These are phyloP conservation scores for Melanocharis versteri DNA, from an alignment of 2,113 vertebrate species.

Conservation along the genomic window DNA sequence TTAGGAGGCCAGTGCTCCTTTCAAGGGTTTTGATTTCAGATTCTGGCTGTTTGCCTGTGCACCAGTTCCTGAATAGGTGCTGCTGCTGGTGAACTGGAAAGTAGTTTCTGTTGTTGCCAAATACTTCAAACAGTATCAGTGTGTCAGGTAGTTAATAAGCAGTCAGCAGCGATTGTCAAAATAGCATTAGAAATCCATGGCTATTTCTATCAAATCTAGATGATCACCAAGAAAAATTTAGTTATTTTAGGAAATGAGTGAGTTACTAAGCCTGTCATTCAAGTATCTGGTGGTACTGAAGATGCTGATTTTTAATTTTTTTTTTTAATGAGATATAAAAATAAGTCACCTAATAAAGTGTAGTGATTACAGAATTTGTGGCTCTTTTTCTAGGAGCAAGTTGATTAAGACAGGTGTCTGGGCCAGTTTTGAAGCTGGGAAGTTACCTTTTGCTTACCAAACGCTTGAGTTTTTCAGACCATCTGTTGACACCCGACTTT, in stretches of 20 bases:
- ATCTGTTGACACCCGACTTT: neutral
- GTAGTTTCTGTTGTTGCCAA: neutral
- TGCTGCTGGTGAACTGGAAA: neutral
- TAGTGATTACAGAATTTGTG: neutral
- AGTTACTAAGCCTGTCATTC: slow-evolving; percentile 10
- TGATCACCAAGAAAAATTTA: neutral
- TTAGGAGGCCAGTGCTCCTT: neutral
- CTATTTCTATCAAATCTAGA: neutral
- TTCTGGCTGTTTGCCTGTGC: neutral
- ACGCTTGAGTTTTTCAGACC: neutral
- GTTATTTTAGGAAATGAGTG: neutral
- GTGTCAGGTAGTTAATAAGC: neutral
- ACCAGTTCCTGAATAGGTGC: neutral
- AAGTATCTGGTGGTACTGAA: neutral
- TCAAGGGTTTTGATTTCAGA: neutral
- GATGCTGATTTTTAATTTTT: neutral
- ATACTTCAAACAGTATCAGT: neutral
- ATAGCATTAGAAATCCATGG: neutral
- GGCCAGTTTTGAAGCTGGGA: neutral
- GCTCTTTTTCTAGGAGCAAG: neutral
- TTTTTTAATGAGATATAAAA: neutral
- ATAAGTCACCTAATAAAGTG: neutral
- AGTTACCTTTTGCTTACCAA: neutral
- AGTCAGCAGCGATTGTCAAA: neutral
- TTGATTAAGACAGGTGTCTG: neutral